Percentiles rank a stretch among this genome's conserved stretches.
phyloP scores from a whole-genome alignment of 2,888 invertebrate genomes.

The Chrysolina oricalcia region DNA sequence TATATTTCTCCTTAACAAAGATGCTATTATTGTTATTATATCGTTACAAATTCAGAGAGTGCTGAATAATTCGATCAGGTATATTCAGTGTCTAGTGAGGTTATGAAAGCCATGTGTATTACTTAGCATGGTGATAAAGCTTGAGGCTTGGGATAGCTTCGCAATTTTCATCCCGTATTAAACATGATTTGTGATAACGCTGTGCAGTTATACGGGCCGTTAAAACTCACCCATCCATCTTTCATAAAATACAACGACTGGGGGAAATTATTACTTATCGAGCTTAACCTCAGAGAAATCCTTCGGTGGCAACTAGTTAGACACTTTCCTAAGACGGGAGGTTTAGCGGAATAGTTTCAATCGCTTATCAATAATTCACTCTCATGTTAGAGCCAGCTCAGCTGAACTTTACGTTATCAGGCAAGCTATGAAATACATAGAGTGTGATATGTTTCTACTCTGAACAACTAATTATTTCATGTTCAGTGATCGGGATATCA shows the following conservation, averaged over 20 bases:
- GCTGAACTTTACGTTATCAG: too few relatives aligned
- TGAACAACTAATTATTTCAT: too few relatives aligned
- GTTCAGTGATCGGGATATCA: too few relatives aligned
- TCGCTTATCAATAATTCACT: too few relatives aligned
- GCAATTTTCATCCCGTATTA: conserved; percentile 72
- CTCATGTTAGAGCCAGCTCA: too few relatives aligned
- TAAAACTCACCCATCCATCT: conserved; percentile 23
- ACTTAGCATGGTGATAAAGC: conserved; percentile 75
- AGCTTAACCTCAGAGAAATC: neutral
- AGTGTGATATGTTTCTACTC: too few relatives aligned
- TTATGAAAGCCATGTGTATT: conserved; percentile 73
- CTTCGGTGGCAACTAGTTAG: neutral
- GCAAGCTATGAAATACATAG: too few relatives aligned
- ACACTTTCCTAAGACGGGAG: too few relatives aligned
- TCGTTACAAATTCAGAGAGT: too few relatives aligned
- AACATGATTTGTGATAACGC: conserved; percentile 71
- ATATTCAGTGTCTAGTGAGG: conserved; percentile 30
- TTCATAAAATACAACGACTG: conserved; percentile 19
- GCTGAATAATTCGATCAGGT: neutral
- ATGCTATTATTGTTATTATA: too few relatives aligned
- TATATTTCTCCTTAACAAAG: too few relatives aligned
- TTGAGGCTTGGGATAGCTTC: conserved; percentile 69
- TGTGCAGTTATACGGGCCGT: conserved; percentile 57
- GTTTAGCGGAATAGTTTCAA: too few relatives aligned
- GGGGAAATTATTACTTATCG: neutral